Base-by-base conservation (phyloP, 2,113 vertebrate genomes). In the Limnothrissa miodon region DNA sequence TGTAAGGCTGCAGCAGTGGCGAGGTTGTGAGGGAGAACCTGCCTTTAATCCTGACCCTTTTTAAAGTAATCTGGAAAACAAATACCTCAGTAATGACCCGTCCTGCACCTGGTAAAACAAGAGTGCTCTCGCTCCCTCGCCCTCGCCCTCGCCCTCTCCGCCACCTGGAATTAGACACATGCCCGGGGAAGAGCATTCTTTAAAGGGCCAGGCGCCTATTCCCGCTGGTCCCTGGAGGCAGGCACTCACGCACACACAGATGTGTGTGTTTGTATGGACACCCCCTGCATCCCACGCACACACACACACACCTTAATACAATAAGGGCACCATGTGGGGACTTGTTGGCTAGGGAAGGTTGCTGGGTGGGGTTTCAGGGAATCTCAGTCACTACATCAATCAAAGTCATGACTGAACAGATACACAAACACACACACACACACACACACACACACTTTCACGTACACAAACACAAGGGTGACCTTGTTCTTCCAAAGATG, bases 111-210 rank as follows among this genome's bases (percentile, higher is more conserved):
- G 93, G 93, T 93, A 92, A 93, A 94, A 93, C 92, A 93, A 51
- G 45, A 78, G 48, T 53, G 25, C 89, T 83, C 90, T 91, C 10
- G 48, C 48, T 53, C 48, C 2, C 48, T 17, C 56, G 56, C 21
- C 56, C 56, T 17, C 56, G 56, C 21, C 56, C 56, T 59, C 25
- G 59, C 66, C 29, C 66, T 19, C 90, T 84, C 89, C 86, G 89
- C 87, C 94, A 95, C 93, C 92, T 94, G 92, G 91, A 95, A 93
- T 93, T 90, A 93, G 90, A 92, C 86, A 91, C 91, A 93, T 91
- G 92, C 88, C 85, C 87, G 82, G 82, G 82, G 83, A 88, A 87
- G 86, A 85, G 81, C 78, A 78, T 86, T 92, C 91, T 93, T 74
- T 93, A 94, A 95, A 94, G 90, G 84, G 85, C 86, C 87, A 93